Evolutionary conservation across 1,140 invertebrate species (phyloP).

Genomic region (roundworm (Caenorhabditis elegans)): WBcel235 BX284604.4:8905501-8906000

Average conservation of each 20-base stretch:
- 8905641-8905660: not conserved
- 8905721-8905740: not conserved
- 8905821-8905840: too few relatives aligned
- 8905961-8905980: too few relatives aligned
- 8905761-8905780: slow-evolving; percentile 12
- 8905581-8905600: slow-evolving; percentile 68
- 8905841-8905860: too few relatives aligned
- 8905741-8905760: not conserved
- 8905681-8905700: not conserved
- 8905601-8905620: slow-evolving; percentile 22
- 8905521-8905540: too few relatives aligned
- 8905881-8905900: too few relatives aligned
- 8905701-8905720: not conserved
- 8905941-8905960: too few relatives aligned
- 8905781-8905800: slow-evolving; percentile 2
- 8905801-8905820: not conserved
- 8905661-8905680: not conserved
- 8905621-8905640: not conserved
- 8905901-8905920: too few relatives aligned
- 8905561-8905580: slow-evolving; percentile 71
- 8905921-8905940: too few relatives aligned
- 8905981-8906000: too few relatives aligned
- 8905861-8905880: too few relatives aligned
- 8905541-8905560: slow-evolving; percentile 67
- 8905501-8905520: not conserved